Conservation (phyloP, 2,888 invertebrate genomes). For the Drosophila demipolita region DNA sequence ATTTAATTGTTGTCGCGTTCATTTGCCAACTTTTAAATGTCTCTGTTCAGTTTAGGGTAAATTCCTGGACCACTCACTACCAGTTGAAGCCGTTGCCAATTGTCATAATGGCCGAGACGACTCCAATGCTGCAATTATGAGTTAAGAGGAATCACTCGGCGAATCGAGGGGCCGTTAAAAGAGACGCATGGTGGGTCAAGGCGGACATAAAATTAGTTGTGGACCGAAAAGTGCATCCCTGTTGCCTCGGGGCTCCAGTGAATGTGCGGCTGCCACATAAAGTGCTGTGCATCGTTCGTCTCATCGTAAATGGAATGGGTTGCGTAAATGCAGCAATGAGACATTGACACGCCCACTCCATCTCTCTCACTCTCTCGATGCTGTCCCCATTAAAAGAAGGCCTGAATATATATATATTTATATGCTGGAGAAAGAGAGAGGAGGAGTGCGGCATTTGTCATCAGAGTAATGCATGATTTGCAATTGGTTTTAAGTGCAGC, state of each 20-base stretch:
- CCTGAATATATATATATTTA: neutral
- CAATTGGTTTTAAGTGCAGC: constrained; percentile 61
- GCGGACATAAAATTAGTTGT: constrained; percentile 72
- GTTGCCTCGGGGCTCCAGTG: constrained; percentile 25
- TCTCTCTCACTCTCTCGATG: constrained; percentile 27
- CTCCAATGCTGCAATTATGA: constrained; percentile 68
- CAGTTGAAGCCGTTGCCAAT: constrained; percentile 68
- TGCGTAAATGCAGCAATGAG: constrained; percentile 68
- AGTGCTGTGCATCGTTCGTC: constrained; percentile 59
- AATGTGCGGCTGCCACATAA: constrained; percentile 14
- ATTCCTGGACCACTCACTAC: neutral
- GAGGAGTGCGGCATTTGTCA: constrained; percentile 7
- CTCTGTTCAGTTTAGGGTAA: constrained; percentile 34
- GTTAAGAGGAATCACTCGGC: constrained; percentile 72
- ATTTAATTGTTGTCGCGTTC: constrained; percentile 74
- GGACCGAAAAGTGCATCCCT: constrained; percentile 57
- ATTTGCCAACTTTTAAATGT: constrained; percentile 66
- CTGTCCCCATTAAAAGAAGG: constrained; percentile 13
- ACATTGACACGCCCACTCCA: constrained; percentile 67
- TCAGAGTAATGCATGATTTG: constrained; percentile 48
- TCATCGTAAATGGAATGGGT: constrained; percentile 64
- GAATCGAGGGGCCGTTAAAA: constrained; percentile 62
- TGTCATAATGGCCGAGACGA: constrained; percentile 70
- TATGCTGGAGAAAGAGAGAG: neutral
- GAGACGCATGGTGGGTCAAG: constrained; percentile 63